A percentile compares a stretch with the other conserved stretches of the same genome.
Conservation (phyloP, 2,797 vertebrate genomes). For the Mormyrops attenuatus region DNA sequence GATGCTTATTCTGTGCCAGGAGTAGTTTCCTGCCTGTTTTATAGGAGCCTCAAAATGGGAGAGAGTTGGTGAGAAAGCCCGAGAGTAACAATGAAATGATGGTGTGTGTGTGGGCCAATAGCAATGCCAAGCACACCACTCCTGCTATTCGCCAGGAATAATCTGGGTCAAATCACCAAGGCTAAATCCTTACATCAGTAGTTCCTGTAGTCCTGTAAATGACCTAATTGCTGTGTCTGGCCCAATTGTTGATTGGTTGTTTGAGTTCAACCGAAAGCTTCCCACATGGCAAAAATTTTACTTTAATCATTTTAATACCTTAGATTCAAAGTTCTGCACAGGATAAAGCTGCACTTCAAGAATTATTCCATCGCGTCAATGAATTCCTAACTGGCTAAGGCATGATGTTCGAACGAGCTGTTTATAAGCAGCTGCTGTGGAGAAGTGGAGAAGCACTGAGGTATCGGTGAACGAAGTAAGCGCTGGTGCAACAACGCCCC, state of each 20-base stretch:
- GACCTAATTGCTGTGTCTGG: not conserved
- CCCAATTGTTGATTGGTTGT: not conserved
- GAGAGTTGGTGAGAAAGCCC: not conserved
- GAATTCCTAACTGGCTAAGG: not conserved
- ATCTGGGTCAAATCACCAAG: not conserved
- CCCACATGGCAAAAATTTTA: not conserved
- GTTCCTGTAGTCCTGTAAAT: not conserved
- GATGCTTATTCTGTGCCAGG: not conserved
- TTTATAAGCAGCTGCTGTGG: not conserved
- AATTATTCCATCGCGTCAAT: not conserved
- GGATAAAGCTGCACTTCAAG: not conserved
- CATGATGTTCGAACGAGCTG: not conserved
- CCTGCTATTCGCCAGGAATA: not conserved
- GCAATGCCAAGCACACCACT: not conserved
- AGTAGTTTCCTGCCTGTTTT: constrained; percentile 25
- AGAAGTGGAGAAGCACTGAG: not conserved
- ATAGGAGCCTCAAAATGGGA: constrained; percentile 24
- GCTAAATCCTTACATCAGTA: not conserved
- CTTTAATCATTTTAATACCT: not conserved
- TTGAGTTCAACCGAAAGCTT: not conserved
- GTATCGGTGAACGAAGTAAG: not conserved
- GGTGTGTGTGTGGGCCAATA: not conserved
- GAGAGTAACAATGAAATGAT: not conserved
- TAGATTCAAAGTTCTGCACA: not conserved
- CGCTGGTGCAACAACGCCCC: constrained; percentile 1